phyloP scores from a whole-genome alignment of 2,113 vertebrate species.

The Zosterops pallidus region DNA sequence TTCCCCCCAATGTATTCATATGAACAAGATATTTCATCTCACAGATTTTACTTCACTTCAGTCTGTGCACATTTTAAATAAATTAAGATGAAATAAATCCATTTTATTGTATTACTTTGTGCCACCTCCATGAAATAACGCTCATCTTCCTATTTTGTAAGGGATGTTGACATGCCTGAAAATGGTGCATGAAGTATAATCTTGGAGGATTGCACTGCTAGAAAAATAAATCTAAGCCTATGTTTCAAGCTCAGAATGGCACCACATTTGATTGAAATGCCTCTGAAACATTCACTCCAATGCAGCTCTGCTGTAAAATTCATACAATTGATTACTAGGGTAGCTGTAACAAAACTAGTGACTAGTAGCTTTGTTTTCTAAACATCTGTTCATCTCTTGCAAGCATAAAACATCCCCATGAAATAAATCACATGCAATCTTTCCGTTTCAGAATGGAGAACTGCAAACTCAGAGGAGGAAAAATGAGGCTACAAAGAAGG shows the following conservation, averaged over 20 bases:
- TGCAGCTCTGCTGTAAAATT: slow-evolving; percentile 62
- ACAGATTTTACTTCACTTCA: slow-evolving; percentile 72
- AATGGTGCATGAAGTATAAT: slow-evolving; percentile 76
- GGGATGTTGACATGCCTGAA: slow-evolving; percentile 77
- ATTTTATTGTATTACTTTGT: slow-evolving; percentile 78
- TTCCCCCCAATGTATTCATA: slow-evolving; percentile 65
- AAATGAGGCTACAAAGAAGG: not conserved
- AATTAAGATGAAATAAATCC: slow-evolving; percentile 81
- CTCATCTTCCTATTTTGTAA: slow-evolving; percentile 73
- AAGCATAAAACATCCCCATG: not conserved
- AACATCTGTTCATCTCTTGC: slow-evolving; percentile 60
- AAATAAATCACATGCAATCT: slow-evolving; percentile 15
- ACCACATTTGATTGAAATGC: slow-evolving; percentile 74
- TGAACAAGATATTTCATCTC: slow-evolving; percentile 73
- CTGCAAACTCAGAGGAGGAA: not conserved
- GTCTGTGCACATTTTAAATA: slow-evolving; percentile 78
- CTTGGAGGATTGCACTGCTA: slow-evolving; percentile 70
- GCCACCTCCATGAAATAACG: slow-evolving; percentile 78
- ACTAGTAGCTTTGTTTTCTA: slow-evolving; percentile 62
- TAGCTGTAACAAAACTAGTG: slow-evolving; percentile 57
- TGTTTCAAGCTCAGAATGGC: slow-evolving; percentile 70
- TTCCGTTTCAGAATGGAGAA: not conserved
- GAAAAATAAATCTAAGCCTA: slow-evolving; percentile 75
- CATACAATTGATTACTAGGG: slow-evolving; percentile 63
- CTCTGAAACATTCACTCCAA: slow-evolving; percentile 67